phyloP scores from a whole-genome alignment of 2,797 vertebrate genomes.

The Tangara arthus region DNA sequence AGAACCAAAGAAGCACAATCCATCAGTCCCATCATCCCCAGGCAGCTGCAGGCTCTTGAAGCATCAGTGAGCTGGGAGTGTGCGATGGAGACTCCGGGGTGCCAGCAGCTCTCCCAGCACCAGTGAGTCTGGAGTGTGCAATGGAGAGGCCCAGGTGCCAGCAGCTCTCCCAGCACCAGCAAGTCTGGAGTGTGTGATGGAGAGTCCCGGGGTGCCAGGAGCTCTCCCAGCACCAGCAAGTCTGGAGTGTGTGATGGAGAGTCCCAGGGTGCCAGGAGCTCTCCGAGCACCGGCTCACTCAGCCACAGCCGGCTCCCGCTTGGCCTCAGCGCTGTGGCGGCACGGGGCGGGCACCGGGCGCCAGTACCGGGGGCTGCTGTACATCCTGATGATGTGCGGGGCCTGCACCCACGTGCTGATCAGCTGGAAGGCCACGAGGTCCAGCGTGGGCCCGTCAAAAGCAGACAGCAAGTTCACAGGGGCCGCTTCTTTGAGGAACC shows the following conservation, averaged over 20 bases:
- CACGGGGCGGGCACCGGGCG: neutral
- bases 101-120: accelerated
- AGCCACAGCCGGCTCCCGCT: neutral
- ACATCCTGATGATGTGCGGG: conserved; percentile 77
- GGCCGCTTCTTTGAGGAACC: conserved; percentile 75
- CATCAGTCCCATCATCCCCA: neutral
- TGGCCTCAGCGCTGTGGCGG: accelerated
- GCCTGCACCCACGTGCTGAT: conserved; percentile 82
- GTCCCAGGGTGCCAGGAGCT: accelerated
- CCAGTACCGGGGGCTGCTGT: conserved; percentile 69
- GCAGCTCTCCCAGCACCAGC: too few species aligned
- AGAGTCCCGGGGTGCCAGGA: neutral
- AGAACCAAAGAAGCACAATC: neutral
- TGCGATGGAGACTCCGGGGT: accelerated
- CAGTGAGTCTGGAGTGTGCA: too few species aligned
- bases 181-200: accelerated
- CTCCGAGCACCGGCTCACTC: neutral
- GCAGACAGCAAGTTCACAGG: conserved; percentile 79
- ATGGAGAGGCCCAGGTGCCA: too few species aligned
- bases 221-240: accelerated
- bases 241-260: accelerated
- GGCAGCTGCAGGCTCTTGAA: accelerated
- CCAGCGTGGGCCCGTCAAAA: conserved; percentile 72
- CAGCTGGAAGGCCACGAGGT: conserved; percentile 74
- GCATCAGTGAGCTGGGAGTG: accelerated